Conservation (phyloP, 2,797 vertebrate genomes). For the Arctocebus calabarensis region DNA sequence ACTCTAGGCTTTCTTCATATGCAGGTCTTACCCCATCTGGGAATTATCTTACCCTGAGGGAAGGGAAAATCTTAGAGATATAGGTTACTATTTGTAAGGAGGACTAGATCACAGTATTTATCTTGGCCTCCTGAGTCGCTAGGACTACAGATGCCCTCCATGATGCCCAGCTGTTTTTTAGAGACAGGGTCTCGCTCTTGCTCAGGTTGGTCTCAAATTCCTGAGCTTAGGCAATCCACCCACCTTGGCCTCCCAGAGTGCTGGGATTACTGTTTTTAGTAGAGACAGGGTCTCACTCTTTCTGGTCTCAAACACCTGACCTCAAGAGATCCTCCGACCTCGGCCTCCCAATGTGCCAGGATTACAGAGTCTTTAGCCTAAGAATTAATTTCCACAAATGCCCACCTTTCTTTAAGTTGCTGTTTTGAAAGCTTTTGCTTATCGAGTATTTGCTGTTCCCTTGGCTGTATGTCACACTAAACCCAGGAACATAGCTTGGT, state of each 20-base stretch:
- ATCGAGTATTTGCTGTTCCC: background rate
- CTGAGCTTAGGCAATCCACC: too few species aligned
- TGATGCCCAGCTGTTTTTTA: background rate
- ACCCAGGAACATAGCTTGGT: background rate
- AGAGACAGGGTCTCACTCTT: too few species aligned
- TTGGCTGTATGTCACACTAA: background rate
- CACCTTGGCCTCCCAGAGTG: too few species aligned
- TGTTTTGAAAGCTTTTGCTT: background rate
- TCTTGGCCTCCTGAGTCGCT: background rate
- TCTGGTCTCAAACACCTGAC: too few species aligned
- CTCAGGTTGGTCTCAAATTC: background rate
- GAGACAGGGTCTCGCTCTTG: background rate
- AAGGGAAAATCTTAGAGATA: background rate
- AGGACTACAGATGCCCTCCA: background rate
- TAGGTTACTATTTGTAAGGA: slow-evolving; percentile 32
- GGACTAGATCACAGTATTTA: background rate
- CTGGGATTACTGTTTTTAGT: too few species aligned
- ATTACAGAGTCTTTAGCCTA: background rate
- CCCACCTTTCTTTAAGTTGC: background rate
- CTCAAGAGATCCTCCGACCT: too few species aligned
- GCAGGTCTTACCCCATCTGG: background rate
- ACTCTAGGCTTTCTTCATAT: background rate
- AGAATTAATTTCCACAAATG: background rate
- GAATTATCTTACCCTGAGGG: background rate
- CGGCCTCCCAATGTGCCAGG: too few species aligned